phyloP scores from a whole-genome alignment of 2,113 vertebrate genomes.

The Cyanistes caeruleus region DNA sequence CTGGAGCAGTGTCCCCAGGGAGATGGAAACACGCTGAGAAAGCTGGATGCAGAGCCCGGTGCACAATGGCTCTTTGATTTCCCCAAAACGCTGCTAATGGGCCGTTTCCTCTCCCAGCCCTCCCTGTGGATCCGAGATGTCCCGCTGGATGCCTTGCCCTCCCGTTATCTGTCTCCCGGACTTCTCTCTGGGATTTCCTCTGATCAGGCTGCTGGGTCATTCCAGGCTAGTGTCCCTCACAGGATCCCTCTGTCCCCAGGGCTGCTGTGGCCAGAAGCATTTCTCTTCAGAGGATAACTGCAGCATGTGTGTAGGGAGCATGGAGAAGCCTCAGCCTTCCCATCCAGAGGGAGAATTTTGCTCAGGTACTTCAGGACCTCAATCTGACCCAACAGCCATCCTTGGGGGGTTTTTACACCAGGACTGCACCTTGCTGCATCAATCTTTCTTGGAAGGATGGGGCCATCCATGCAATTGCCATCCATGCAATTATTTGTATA shows the following conservation, averaged over 20 bases:
- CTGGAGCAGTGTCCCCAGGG: slow-evolving; percentile 27
- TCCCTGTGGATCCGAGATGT: background rate
- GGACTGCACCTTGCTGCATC: background rate
- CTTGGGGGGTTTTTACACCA: background rate
- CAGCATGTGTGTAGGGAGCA: fast-evolving
- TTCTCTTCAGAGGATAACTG: background rate
- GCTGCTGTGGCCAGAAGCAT: background rate
- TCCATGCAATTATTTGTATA: background rate
- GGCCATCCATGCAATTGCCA: background rate
- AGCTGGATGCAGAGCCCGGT: background rate
- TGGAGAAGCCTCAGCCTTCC: background rate
- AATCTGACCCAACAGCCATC: background rate
- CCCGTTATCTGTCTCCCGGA: background rate
- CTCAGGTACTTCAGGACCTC: background rate
- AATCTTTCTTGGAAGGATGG: background rate
- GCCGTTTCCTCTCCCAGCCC: slow-evolving; percentile 40
- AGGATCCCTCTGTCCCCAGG: background rate
- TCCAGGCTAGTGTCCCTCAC: background rate
- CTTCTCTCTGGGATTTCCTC: slow-evolving; percentile 36
- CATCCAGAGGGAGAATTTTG: fast-evolving
- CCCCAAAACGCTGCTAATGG: slow-evolving; percentile 28
- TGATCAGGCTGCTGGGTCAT: background rate
- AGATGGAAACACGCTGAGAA: slow-evolving; percentile 29
- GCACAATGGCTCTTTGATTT: slow-evolving; percentile 46
- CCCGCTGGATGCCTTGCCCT: background rate